These are phyloP conservation scores for Ochropacha duplaris DNA, from an alignment of 2,888 invertebrate genomes.

Conservation along the genomic window DNA sequence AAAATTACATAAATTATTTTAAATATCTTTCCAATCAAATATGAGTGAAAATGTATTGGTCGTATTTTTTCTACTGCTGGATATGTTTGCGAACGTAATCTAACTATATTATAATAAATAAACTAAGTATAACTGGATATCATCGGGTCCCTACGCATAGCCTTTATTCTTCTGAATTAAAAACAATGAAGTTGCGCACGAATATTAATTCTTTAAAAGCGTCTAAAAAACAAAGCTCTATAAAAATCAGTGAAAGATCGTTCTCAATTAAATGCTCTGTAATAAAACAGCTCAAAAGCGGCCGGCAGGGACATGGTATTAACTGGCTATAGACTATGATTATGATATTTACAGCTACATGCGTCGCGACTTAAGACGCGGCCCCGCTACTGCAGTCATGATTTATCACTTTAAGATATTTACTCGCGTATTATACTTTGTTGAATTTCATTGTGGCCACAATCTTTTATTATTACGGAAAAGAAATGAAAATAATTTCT, in stretches of 20 bases:
- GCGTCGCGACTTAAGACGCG: constrained; percentile 56
- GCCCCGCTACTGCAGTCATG: constrained; percentile 36
- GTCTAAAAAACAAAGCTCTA: constrained; percentile 34
- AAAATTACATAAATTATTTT: too few relatives aligned
- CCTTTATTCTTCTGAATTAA: too few relatives aligned
- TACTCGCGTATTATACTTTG: not conserved
- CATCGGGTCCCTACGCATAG: too few relatives aligned
- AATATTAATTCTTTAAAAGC: not conserved
- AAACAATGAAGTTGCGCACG: not conserved
- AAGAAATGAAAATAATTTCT: too few relatives aligned
- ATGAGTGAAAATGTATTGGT: too few relatives aligned
- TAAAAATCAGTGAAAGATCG: constrained; percentile 47
- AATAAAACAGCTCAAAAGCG: constrained; percentile 70
- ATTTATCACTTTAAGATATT: constrained; percentile 1
- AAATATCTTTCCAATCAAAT: too few relatives aligned
- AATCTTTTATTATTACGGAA: not conserved
- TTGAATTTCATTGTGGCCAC: not conserved
- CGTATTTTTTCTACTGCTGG: too few relatives aligned
- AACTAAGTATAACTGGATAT: too few relatives aligned
- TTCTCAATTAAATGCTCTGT: constrained; percentile 68
- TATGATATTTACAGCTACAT: constrained; percentile 79
- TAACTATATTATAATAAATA: too few relatives aligned
- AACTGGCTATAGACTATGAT: constrained; percentile 75
- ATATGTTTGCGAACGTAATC: too few relatives aligned
- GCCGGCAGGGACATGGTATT: constrained; percentile 76